A percentile compares a stretch with the other conserved stretches of the same genome.
Conservation (phyloP, 2,113 vertebrate genomes). For the Theropithecus gelada region DNA sequence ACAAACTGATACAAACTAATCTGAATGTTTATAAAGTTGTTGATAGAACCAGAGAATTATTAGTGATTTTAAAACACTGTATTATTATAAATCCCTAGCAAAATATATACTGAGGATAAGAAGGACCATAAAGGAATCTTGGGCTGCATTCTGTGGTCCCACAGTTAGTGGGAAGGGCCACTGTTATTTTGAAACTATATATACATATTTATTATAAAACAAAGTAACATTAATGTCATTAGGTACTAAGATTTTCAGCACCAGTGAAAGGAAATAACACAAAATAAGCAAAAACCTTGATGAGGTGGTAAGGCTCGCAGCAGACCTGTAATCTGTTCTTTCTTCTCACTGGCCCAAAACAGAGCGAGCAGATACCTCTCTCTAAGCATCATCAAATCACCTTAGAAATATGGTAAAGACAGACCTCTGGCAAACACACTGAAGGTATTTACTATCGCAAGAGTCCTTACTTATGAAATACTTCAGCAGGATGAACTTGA, state of each 20-base stretch:
- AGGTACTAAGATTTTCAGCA: background rate
- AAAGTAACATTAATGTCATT: background rate
- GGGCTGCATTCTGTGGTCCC: background rate
- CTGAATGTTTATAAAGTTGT: background rate
- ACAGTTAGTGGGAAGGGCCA: background rate
- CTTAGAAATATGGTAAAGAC: background rate
- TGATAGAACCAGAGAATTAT: background rate
- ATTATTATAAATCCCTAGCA: background rate
- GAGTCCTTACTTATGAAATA: background rate
- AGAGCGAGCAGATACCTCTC: background rate
- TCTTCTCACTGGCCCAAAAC: background rate
- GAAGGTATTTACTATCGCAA: background rate
- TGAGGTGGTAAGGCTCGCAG: background rate
- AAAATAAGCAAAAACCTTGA: background rate
- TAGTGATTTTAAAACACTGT: constrained; percentile 25
- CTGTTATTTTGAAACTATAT: background rate
- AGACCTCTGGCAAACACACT: background rate
- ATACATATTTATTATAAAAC: background rate
- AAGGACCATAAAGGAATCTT: background rate
- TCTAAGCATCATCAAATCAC: background rate
- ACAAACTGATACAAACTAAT: background rate
- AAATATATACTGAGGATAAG: background rate
- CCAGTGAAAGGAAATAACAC: background rate
- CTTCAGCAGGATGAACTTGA: background rate
- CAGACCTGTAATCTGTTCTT: background rate